Percentiles rank a stretch among this genome's conserved stretches.
These are phyloP conservation scores for Taphrorychus bicolor DNA, from an alignment of 2,888 invertebrate genomes.

Conservation along the genomic window DNA sequence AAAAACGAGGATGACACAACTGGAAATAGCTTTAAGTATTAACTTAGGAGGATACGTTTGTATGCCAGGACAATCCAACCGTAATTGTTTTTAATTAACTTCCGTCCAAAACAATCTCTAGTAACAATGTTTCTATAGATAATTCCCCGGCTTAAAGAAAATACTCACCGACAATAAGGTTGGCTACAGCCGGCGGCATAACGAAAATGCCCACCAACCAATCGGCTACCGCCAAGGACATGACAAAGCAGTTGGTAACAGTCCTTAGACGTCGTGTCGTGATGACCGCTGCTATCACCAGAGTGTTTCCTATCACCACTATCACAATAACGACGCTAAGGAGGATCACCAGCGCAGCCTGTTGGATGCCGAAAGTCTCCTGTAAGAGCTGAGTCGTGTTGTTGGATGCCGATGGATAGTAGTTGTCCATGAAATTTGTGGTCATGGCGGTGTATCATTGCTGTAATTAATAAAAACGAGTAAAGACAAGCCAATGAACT, in stretches of 20 bases:
- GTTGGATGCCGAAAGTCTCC: conserved; percentile 50
- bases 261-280: conserved; percentile 87
- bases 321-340: conserved; percentile 73
- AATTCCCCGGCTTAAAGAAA: background rate
- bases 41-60: too few species aligned
- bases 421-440: conserved; percentile 14
- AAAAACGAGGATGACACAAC: too few species aligned
- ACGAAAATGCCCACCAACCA: conserved; percentile 92
- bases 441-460: conserved; percentile 38
- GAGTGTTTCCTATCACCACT: conserved; percentile 84
- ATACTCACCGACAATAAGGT: conserved; percentile 80
- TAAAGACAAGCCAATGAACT: too few species aligned
- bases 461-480: conserved; percentile 33
- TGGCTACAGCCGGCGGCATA: conserved; percentile 93
- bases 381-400: conserved; percentile 5
- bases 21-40: too few species aligned
- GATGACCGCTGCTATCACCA: conserved; percentile 89
- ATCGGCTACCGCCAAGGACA: conserved; percentile 93
- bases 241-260: conserved; percentile 95
- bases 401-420: conserved; percentile 18
- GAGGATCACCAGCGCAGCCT: conserved; percentile 69
- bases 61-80: too few species aligned
- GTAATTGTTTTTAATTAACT: too few species aligned
- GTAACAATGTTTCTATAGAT: too few species aligned
- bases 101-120: too few species aligned